Base-by-base conservation (phyloP, 2,888 invertebrate species). In the Pherbina coryleti region DNA sequence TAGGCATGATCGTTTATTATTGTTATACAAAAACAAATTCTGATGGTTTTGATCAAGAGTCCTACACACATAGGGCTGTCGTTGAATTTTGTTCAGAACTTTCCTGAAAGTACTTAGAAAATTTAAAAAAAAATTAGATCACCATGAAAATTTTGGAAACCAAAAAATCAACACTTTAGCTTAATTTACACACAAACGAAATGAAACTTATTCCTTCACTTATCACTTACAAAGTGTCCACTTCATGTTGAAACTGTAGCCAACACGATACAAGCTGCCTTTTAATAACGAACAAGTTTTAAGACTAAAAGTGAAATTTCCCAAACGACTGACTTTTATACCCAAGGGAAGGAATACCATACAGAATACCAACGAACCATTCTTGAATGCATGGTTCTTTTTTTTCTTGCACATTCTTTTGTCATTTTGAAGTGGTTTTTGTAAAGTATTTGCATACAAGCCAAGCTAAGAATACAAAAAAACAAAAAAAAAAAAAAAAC, bases 281-380 rank as follows among this genome's bases (percentile, higher is more conserved):
- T 22, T 4, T 25, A 60, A 25, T 14, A 60, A 60, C 60, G 22
- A 60, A 60, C 11, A 9, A 60, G 28, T 22, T 60, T 70, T 14
- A 37, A 72, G 60, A 72, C 72, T 72, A 72, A 37, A 60, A 72
- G 57, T 72, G 60, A 72, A 55, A 72, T 72, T 60, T 72, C 57
- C 34, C 57, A 34, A 72, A 14, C 57, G 34, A 25, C 72, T 22
- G 22, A 37, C 72, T 72, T 72, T 55, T 57, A 72, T 60, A 72
- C 57, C 25, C 44, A 19, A 37, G 37, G 72, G 72, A 34, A 34
- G n/a, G 37, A 31, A 67, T 17, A 7, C 70, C 70, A 19, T 31
- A 2, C 53, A 53, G 34, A 55, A 28, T 31, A 53, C 70, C 28
- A 34, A 53, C 7, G 19, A 19, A 71, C 53, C 8, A 53, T 53